Evolutionary conservation across 1,140 invertebrate genomes (phyloP), one percentile per base, ranked within the genome.

Genomic region (Aporrectodea caliginosa): DNA sequence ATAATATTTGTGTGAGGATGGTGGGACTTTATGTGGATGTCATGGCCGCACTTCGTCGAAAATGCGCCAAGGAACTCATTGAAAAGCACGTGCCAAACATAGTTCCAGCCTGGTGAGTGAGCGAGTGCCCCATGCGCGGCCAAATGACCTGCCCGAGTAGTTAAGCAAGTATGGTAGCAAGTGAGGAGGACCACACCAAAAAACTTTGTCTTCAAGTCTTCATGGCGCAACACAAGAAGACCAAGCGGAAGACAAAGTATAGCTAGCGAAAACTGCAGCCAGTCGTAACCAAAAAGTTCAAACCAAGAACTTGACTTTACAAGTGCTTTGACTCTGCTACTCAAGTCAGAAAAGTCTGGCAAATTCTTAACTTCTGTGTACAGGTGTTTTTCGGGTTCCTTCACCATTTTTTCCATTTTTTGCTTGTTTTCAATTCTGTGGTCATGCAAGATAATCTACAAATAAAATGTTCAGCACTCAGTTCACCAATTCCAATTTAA

Each of bases 1-100:
- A 88, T 84, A 30, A 88, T 86, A 75, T 88, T 88, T 1, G 87
- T 88, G 80, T 87, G 84, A 1, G 86, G 84, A 78, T 87, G 86
- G 70, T 87, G 86, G 16, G 78, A 34, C 80, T 84, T 84, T 0
- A 87, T 84, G 75, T 87, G 86, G 1, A 85, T 85, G 14, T 84
- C 82, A 75, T 83, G 80, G 16, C 80, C 83, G 0, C 83, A 35
- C 22, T 86, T 84, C 1, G 82, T 77, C 0, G 85, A 84, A 79
- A 85, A 86, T n/a, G 83, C 80, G 68, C 84, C 85, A 22, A 83
- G 75, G 0, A 87, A 16, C 73, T 87, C 85, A 1, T 83, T 81
- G 69, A 84, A 84, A n/a, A 87, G 80, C 1, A 79, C 75, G 22
- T 77, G 31, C 80, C 81, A 81, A 12, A 86, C 32, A 69, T 80